Conservation (phyloP, 2,888 invertebrate species). For the Lasioglossum pauxillum region DNA sequence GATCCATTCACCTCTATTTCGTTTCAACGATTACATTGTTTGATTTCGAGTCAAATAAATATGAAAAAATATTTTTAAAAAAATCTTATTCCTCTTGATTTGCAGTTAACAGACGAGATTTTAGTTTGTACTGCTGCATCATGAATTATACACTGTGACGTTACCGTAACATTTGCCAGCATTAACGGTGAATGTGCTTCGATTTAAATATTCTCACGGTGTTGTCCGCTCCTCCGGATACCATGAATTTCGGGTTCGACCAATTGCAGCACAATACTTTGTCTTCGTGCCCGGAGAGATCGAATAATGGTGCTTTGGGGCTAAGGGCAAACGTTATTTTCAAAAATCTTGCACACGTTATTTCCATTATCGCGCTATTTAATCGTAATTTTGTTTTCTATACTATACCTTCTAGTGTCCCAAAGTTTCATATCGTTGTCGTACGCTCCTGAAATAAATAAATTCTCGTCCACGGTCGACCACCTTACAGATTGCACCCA, state of each 20-base stretch:
- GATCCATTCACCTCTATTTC: slow-evolving; percentile 31
- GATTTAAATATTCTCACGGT: slow-evolving; percentile 94
- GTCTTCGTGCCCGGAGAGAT: slow-evolving; percentile 96
- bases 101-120: slow-evolving; percentile 30
- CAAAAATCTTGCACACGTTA: neutral
- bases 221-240: slow-evolving; percentile 97
- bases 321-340: slow-evolving; percentile 85
- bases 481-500: slow-evolving; percentile 97
- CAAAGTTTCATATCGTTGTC: slow-evolving; percentile 97
- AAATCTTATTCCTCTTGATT: slow-evolving; percentile 37
- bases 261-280: slow-evolving; percentile 97
- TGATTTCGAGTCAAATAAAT: slow-evolving; percentile 50
- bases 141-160: slow-evolving; percentile 5
- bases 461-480: slow-evolving; percentile 92
- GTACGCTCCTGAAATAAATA: slow-evolving; percentile 97
- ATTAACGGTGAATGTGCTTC: slow-evolving; percentile 83
- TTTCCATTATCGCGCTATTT: neutral
- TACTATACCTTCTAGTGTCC: slow-evolving; percentile 94
- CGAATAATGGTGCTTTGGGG: slow-evolving; percentile 95
- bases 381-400: slow-evolving; percentile 46
- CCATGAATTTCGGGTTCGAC: slow-evolving; percentile 93
- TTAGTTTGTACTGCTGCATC: slow-evolving; percentile 26
- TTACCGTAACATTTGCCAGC: slow-evolving; percentile 6
- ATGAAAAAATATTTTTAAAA: too few relatives aligned
- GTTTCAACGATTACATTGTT: slow-evolving; percentile 34